Conservation (phyloP, 1,140 invertebrate species). For the Caenorhabditis tropicalis region DNA sequence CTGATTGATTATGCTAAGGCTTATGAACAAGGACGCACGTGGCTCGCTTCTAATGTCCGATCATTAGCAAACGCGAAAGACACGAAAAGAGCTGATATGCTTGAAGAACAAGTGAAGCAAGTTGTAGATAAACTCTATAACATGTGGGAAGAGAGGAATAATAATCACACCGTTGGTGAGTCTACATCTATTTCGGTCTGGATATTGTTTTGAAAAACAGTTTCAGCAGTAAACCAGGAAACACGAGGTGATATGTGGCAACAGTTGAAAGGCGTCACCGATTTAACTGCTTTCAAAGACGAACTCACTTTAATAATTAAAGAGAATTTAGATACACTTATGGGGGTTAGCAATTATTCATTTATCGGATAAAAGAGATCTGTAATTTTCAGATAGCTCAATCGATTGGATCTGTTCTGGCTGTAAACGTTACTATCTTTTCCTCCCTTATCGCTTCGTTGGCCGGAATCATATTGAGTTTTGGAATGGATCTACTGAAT, state of each 20-base stretch:
- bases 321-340: conserved; percentile 88
- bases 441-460: conserved; percentile 84
- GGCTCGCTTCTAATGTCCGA: conserved; percentile 76
- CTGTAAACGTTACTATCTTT: conserved; percentile 90
- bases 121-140: conserved; percentile 89
- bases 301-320: conserved; percentile 79
- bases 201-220: not conserved
- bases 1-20: conserved; percentile 57
- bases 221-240: conserved; percentile 36
- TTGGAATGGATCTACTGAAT: conserved; percentile 90
- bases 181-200: not conserved
- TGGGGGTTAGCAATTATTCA: conserved; percentile 81
- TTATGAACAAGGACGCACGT: conserved; percentile 68
- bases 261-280: conserved; percentile 76
- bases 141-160: conserved; percentile 82
- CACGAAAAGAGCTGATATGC: conserved; percentile 81
- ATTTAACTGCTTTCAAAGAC: conserved; percentile 79
- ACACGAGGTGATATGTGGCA: conserved; percentile 79
- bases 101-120: conserved; percentile 89
- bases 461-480: conserved; percentile 86
- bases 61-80: conserved; percentile 83
- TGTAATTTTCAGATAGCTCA: conserved; percentile 77
- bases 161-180: conserved; percentile 50
- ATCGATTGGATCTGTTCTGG: conserved; percentile 89
- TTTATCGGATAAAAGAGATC: not conserved